phyloP scores from a whole-genome alignment of 2,113 vertebrate species.

The Bettongia penicillata region DNA sequence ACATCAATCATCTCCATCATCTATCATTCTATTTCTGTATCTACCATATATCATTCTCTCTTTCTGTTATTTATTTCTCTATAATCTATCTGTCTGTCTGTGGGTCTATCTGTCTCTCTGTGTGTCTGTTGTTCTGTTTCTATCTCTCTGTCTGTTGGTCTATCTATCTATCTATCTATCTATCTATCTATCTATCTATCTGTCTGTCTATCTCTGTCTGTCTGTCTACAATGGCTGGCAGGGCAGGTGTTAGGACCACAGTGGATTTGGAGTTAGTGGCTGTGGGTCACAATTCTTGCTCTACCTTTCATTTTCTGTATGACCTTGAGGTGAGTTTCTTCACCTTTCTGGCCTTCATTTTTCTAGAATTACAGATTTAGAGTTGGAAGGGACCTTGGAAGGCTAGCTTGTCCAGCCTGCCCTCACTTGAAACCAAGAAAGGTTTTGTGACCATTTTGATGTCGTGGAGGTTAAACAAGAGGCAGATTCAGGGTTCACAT shows the following conservation, averaged over 20 bases:
- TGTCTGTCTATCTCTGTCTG: too few species aligned
- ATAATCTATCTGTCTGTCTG: too few species aligned
- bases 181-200: too few species aligned
- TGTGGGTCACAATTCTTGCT: background rate
- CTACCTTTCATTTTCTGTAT: background rate
- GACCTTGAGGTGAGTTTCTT: background rate
- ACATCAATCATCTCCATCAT: too few species aligned
- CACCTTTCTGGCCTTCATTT: background rate
- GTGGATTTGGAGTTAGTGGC: background rate
- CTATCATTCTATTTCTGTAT: too few species aligned
- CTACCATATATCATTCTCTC: too few species aligned
- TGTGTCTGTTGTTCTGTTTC: too few species aligned
- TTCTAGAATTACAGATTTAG: background rate
- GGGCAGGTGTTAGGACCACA: background rate
- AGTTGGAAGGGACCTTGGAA: background rate
- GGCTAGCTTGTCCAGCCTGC: background rate
- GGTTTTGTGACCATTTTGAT: background rate
- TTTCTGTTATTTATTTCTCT: too few species aligned
- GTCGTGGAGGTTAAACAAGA: background rate
- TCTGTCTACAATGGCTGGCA: background rate
- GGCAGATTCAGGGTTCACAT: background rate
- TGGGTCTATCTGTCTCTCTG: too few species aligned
- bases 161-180: too few species aligned
- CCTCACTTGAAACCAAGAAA: background rate
- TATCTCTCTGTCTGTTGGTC: too few species aligned